These are phyloP conservation scores for Zaprionus tsacasi DNA, from an alignment of 1,140 invertebrate genomes.

Conservation along the genomic window DNA sequence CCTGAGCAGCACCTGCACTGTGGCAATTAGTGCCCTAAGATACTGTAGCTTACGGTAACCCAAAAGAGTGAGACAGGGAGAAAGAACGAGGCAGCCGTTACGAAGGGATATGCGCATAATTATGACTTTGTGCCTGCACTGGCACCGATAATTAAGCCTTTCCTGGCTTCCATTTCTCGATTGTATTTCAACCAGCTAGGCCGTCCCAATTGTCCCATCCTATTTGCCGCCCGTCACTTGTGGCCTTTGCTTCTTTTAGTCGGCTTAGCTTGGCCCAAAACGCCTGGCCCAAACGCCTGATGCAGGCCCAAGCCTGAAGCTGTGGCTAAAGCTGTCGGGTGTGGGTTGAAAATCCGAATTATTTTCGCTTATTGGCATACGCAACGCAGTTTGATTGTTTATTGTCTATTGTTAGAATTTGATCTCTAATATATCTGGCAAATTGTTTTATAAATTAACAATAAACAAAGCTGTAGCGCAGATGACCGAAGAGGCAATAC, in stretches of 20 bases:
- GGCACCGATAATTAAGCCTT: neutral
- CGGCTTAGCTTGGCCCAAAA: neutral
- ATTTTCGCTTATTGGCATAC: neutral
- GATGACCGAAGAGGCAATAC: too few species aligned
- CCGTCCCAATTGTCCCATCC: neutral
- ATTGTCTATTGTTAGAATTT: neutral
- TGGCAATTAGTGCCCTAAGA: neutral
- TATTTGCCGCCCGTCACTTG: neutral
- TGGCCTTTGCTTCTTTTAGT: neutral
- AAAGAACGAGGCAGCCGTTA: neutral
- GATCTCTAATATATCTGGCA: neutral
- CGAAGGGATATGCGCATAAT: constrained; percentile 5
- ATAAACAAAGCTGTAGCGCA: too few species aligned
- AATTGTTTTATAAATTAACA: neutral
- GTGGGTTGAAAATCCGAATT: neutral
- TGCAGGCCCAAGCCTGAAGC: too few species aligned
- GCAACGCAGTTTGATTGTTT: neutral
- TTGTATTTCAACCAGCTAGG: neutral
- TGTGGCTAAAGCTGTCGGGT: too few species aligned
- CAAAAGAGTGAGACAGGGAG: neutral
- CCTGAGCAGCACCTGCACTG: neutral
- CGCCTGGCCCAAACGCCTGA: too few species aligned
- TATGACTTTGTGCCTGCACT: neutral
- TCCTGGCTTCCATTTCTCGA: neutral
- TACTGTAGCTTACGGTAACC: neutral